These are phyloP conservation scores for Congeria kusceri DNA, from an alignment of 2,888 invertebrate species.

Conservation along the genomic window DNA sequence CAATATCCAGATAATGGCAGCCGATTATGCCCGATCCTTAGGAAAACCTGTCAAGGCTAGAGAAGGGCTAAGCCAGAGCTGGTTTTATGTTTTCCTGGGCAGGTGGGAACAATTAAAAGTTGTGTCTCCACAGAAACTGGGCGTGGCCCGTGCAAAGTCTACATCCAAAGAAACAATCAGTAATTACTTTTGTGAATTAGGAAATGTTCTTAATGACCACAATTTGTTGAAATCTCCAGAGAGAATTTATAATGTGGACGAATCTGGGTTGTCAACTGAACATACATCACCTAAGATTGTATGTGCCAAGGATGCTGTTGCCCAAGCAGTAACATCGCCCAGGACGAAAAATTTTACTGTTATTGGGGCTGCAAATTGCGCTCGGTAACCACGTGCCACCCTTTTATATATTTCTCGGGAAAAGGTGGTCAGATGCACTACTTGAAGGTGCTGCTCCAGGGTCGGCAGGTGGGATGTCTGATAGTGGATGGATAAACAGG, in stretches of 20 bases:
- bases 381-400: conserved; percentile 47
- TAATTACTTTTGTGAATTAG: conserved; percentile 43
- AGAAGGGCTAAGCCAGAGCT: conserved; percentile 32
- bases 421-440: conserved; percentile 24
- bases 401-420: conserved; percentile 24
- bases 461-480: conserved; percentile 27
- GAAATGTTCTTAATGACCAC: conserved; percentile 12
- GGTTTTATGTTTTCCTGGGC: conserved; percentile 51
- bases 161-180: conserved; percentile 35
- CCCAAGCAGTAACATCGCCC: too few species aligned
- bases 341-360: too few species aligned
- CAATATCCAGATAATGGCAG: conserved; percentile 33
- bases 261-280: conserved; percentile 49
- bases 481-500: conserved; percentile 26
- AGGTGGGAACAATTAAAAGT: conserved; percentile 48
- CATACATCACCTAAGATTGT: conserved; percentile 57
- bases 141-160: conserved; percentile 33
- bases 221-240: conserved; percentile 34
- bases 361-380: too few species aligned
- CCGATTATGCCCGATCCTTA: conserved; percentile 23
- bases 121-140: conserved; percentile 43
- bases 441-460: conserved; percentile 27
- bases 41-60: conserved; percentile 30
- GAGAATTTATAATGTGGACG: conserved; percentile 53
- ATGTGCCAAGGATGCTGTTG: too few species aligned